phyloP scores from a whole-genome alignment of 1,140 invertebrate species.

The Nymphalis io region DNA sequence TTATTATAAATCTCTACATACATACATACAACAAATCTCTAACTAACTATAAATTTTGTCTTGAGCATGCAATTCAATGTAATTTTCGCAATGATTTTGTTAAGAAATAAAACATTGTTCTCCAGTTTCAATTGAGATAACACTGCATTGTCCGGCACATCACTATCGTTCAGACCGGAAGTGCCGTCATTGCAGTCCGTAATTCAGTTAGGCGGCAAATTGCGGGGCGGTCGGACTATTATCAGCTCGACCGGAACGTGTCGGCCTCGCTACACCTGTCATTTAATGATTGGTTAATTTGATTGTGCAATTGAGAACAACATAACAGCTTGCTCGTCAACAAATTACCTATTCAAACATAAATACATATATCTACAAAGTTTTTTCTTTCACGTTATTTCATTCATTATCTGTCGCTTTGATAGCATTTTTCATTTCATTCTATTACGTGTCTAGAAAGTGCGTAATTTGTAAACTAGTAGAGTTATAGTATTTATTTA shows the following conservation, averaged over 20 bases:
- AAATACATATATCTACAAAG: no score
- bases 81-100: slow-evolving; percentile 1
- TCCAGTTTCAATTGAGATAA: slow-evolving; percentile 1
- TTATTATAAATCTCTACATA: no score
- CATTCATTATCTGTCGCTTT: no score
- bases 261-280: slow-evolving; percentile 8
- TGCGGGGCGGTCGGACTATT: slow-evolving; percentile 26
- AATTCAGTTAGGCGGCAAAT: slow-evolving; percentile 41
- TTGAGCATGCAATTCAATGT: not conserved
- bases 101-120: not conserved
- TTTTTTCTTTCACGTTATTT: no score
- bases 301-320: not conserved
- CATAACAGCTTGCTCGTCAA: not conserved
- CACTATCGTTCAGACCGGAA: slow-evolving; percentile 33
- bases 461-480: no score
- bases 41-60: no score
- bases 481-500: no score
- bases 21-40: no score
- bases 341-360: no score
- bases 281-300: slow-evolving; percentile 26
- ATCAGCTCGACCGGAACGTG: slow-evolving; percentile 18
- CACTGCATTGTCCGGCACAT: slow-evolving; percentile 11
- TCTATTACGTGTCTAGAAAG: no score
- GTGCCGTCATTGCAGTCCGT: slow-evolving; percentile 29
- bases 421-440: no score